Evolutionary conservation across 2,797 vertebrate genomes (phyloP).

Genomic region (Chloroceryle inda): DNA sequence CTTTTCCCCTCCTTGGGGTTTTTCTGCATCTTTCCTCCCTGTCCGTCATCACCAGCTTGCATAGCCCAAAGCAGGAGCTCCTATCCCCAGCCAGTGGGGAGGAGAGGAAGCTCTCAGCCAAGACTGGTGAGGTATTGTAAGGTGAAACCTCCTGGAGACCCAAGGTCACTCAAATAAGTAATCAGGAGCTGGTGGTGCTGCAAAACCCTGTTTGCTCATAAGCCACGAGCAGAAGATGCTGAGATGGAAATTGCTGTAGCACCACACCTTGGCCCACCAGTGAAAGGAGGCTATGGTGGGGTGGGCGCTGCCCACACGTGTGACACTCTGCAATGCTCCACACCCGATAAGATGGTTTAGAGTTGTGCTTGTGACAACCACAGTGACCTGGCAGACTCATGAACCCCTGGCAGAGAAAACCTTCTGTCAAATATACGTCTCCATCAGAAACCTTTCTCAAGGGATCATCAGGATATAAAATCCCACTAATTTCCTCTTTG

Average conservation of each 20-base stretch:
- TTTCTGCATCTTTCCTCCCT: neutral
- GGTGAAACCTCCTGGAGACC: neutral
- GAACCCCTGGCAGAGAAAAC: neutral
- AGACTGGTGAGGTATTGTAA: neutral
- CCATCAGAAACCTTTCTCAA: neutral
- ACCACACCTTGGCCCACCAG: rapidly evolving
- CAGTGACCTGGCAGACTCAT: neutral
- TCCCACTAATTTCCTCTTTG: neutral
- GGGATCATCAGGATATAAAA: neutral
- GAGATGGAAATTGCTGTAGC: neutral
- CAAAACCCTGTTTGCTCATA: neutral
- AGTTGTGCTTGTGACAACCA: neutral
- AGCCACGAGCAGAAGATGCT: rapidly evolving
- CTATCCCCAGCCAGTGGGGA: rapidly evolving
- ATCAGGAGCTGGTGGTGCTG: neutral
- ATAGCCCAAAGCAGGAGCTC: neutral
- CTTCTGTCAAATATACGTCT: neutral
- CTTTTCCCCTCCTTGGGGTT: neutral
- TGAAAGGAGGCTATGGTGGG: rapidly evolving
- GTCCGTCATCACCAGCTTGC: neutral
- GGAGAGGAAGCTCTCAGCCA: neutral
- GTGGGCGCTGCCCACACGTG: rapidly evolving
- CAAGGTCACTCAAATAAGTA: rapidly evolving
- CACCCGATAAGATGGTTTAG: neutral
- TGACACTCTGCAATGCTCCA: rapidly evolving